phyloP scores from a whole-genome alignment of 2,888 invertebrate species.

The Imbricaverruca yamaguchii region DNA sequence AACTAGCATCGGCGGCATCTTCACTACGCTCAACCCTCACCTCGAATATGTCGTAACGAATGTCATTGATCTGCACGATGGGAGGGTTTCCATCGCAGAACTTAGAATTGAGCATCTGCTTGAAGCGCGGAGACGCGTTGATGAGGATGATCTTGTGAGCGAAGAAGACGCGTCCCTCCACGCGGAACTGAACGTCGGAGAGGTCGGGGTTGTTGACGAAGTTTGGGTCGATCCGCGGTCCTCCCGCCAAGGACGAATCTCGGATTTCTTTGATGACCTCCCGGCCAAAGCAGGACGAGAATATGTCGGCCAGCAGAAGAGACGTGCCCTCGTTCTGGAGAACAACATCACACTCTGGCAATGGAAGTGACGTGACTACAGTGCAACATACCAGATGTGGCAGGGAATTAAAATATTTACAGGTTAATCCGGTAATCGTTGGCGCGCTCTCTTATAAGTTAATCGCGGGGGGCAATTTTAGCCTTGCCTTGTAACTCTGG shows the following conservation, averaged over 20 bases:
- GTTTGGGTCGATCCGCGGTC: conserved; percentile 78
- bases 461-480: too few species aligned
- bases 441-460: too few species aligned
- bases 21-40: conserved; percentile 43
- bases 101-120: conserved; percentile 73
- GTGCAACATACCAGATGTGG: too few species aligned
- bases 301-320: conserved; percentile 74
- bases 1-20: too few species aligned
- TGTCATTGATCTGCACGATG: conserved; percentile 84
- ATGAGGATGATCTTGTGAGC: conserved; percentile 90
- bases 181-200: conserved; percentile 85
- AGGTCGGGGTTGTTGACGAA: conserved; percentile 90
- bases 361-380: too few species aligned
- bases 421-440: too few species aligned
- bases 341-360: too few species aligned
- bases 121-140: conserved; percentile 76
- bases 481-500: too few species aligned
- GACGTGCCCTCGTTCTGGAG: conserved; percentile 77
- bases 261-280: conserved; percentile 70
- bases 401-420: too few species aligned
- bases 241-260: conserved; percentile 47
- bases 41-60: conserved; percentile 86
- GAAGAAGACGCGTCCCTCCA: conserved; percentile 82
- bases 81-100: conserved; percentile 66
- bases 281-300: conserved; percentile 82